Evolutionary conservation across 2,888 invertebrate genomes (phyloP).

Genomic region (Noctua janthina): DNA sequence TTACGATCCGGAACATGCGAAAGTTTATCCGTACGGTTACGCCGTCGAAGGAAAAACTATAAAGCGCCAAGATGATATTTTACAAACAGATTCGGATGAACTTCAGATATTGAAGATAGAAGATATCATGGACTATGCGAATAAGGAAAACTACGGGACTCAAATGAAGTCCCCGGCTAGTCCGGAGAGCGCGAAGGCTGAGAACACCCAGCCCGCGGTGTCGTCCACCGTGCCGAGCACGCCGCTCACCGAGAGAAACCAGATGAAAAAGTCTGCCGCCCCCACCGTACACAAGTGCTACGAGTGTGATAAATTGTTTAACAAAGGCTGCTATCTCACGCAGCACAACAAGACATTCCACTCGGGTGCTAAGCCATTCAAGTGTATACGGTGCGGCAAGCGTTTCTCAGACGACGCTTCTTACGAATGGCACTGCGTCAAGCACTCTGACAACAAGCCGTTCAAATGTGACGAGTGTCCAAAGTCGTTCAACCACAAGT

Average conservation of each 20-base stretch:
- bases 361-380: constrained; percentile 95
- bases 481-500: constrained; percentile 97
- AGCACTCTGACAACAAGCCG: constrained; percentile 95
- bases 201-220: constrained; percentile 82
- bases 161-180: constrained; percentile 89
- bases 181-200: constrained; percentile 86
- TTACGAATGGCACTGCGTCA: constrained; percentile 93
- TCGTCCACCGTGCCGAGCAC: constrained; percentile 85
- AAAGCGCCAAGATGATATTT: constrained; percentile 80
- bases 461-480: constrained; percentile 96
- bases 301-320: constrained; percentile 96
- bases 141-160: constrained; percentile 88
- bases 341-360: constrained; percentile 98
- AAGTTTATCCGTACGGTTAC: constrained; percentile 83
- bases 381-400: constrained; percentile 96
- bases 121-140: constrained; percentile 88
- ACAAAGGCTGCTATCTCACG: constrained; percentile 96
- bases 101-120: constrained; percentile 87
- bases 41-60: constrained; percentile 85
- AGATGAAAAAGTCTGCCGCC: constrained; percentile 79
- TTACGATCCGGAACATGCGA: constrained; percentile 81
- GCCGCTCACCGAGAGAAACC: constrained; percentile 85
- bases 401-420: constrained; percentile 93
- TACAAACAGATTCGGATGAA: constrained; percentile 80
- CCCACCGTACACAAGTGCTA: constrained; percentile 92